These are phyloP conservation scores for Coenonympha arcania DNA, from an alignment of 2,888 invertebrate genomes.

Conservation along the genomic window DNA sequence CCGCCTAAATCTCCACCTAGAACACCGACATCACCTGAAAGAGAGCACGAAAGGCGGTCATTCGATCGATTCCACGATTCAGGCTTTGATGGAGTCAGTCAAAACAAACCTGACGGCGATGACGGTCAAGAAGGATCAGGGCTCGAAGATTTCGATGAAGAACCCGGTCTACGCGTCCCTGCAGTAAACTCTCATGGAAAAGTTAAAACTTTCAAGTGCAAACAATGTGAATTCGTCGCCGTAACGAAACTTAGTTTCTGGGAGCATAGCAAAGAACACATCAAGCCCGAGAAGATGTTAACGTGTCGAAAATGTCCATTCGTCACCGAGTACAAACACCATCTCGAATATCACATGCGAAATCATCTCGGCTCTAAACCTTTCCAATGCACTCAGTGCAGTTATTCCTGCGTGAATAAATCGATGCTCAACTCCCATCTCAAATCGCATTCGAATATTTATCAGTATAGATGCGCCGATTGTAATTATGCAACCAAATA, in stretches of 20 bases:
- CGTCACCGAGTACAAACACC: constrained; percentile 99
- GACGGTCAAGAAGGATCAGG: constrained; percentile 70
- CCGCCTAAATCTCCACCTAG: constrained; percentile 65
- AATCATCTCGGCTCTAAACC: constrained; percentile 97
- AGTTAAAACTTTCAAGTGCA: constrained; percentile 92
- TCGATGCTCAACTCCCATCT: constrained; percentile 99
- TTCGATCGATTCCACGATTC: constrained; percentile 69
- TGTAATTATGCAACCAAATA: constrained; percentile 98
- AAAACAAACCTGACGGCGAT: constrained; percentile 48
- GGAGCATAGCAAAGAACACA: constrained; percentile 92
- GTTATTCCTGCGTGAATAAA: constrained; percentile 95
- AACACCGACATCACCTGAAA: constrained; percentile 52
- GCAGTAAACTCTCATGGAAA: constrained; percentile 86
- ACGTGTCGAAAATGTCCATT: constrained; percentile 95
- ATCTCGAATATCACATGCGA: constrained; percentile 95
- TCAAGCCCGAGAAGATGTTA: constrained; percentile 92
- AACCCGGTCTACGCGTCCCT: constrained; percentile 75
- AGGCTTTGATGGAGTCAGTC: constrained; percentile 60
- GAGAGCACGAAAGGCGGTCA: constrained; percentile 48
- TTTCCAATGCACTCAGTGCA: constrained; percentile 92
- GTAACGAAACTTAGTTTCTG: constrained; percentile 94
- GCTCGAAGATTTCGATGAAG: constrained; percentile 69
- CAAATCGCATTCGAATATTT: constrained; percentile 94
- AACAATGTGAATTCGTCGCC: constrained; percentile 89
- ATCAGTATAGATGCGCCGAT: constrained; percentile 93